Evolutionary conservation across 2,113 vertebrate genomes (phyloP).

Genomic region (Pangasianodon gigas): DNA sequence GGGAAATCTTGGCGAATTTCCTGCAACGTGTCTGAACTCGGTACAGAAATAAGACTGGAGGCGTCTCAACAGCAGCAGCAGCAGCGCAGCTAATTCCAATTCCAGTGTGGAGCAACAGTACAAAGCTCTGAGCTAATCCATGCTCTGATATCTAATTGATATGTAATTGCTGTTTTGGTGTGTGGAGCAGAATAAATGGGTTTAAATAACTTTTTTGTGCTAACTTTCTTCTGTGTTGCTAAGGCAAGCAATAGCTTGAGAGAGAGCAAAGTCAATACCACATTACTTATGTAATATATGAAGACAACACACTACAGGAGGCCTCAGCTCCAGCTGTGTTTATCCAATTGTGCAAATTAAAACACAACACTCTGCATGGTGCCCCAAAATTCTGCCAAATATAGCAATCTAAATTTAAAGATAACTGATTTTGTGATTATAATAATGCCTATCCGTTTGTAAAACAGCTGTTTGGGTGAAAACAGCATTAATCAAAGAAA

Average conservation of each 20-base stretch:
- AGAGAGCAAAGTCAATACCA: conserved; percentile 4
- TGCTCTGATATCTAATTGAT: not conserved
- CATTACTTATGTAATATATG: not conserved
- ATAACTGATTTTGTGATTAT: not conserved
- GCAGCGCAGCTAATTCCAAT: not conserved
- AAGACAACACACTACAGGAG: not conserved
- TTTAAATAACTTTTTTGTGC: not conserved
- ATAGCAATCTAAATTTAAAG: not conserved
- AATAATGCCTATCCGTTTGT: no score
- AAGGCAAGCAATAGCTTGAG: not conserved
- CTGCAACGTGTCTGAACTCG: conserved; percentile 33
- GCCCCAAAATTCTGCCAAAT: not conserved
- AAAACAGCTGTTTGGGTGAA: not conserved
- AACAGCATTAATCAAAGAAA: not conserved
- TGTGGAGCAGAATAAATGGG: not conserved
- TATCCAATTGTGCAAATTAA: conserved; percentile 7
- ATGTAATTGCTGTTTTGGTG: not conserved
- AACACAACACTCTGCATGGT: not conserved
- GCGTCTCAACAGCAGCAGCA: not conserved
- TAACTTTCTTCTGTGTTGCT: not conserved
- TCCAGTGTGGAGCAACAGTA: not conserved
- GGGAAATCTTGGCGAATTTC: conserved; percentile 37
- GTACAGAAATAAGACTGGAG: conserved; percentile 29
- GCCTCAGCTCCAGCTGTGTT: not conserved
- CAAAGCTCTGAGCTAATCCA: not conserved